Conservation (phyloP, 2,888 invertebrate species). For the Hesperia comma region DNA sequence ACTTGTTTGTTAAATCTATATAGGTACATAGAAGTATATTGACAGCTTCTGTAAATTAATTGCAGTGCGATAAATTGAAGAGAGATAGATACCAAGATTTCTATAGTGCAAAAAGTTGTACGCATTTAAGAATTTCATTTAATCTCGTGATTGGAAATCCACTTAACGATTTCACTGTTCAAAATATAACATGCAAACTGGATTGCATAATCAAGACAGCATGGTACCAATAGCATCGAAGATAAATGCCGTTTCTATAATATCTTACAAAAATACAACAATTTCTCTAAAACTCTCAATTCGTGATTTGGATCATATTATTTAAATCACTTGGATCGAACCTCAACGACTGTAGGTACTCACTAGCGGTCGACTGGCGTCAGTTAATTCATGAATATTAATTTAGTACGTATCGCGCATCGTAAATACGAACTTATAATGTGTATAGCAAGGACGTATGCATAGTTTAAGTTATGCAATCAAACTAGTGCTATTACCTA, state of each 20-base stretch:
- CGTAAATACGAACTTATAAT: constrained; percentile 26
- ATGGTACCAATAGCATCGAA: too few relatives aligned
- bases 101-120: not conserved
- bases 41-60: not conserved
- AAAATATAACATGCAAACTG: not conserved
- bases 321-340: constrained; percentile 22
- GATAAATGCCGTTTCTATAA: not conserved
- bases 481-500: constrained; percentile 23
- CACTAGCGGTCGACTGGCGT: constrained; percentile 8
- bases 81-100: not conserved
- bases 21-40: not conserved
- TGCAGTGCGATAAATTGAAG: not conserved
- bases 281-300: constrained; percentile 19
- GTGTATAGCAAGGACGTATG: constrained; percentile 33
- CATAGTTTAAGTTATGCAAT: constrained; percentile 32
- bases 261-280: not conserved
- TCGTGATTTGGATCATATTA: constrained; percentile 26
- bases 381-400: constrained; percentile 33
- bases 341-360: not conserved
- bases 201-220: not conserved
- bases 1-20: not conserved
- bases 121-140: not conserved
- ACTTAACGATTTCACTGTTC: constrained; percentile 2
- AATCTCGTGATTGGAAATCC: not conserved
- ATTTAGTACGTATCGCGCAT: constrained; percentile 30